Base-by-base conservation (phyloP, 2,888 invertebrate species). In the Maniola hyperantus region DNA sequence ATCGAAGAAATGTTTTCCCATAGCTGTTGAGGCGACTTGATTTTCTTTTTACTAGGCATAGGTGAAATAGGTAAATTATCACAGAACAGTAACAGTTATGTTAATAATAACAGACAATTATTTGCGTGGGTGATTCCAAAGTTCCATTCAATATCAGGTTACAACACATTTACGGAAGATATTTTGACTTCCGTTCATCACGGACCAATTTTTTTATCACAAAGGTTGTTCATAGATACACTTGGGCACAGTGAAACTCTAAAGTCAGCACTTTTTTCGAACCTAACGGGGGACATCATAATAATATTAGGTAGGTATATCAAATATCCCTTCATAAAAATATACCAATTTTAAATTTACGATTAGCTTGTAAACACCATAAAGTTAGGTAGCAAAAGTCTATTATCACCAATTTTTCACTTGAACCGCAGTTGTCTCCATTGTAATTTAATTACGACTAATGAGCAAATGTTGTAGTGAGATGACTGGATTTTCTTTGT, bases 1-100 rank as follows among this genome's bases (percentile, higher is more conserved):
- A 80, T 82, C 60, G 89, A 87, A 34, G 92, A 88, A 61, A 85
- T 73, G 65, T 77, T 78, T 76, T 91, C 90, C 92, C 92, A 93
- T 77, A 90, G 66, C 66, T 84, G 78, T 77, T 91, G 92, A 48
- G 89, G 88, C 44, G 85, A 82, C 69, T 76, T 83, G 46, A 84
- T 77, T 70, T 77, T 78, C 72, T 81, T 84, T 69, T 77, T 82
- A 74, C 78, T 83, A 75, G 91, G 80, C 91, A 91, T 87, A 62
- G 46, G 60, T 68, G 36, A 15, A 33, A 48, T 18, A 26, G 26
- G 4, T 26, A 46, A 46, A 44, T 13, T 62, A 64, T 59, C 54
- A 44, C 51, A 34, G 20, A 20, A 48, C 5, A 44, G 5, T 39
- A 10, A 20, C 20, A 20, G 18, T 15, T 26, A 51, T 6, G 50